Evolutionary conservation across 2,797 vertebrate species (phyloP).

Genomic region (Eutrigla gurnardus): DNA sequence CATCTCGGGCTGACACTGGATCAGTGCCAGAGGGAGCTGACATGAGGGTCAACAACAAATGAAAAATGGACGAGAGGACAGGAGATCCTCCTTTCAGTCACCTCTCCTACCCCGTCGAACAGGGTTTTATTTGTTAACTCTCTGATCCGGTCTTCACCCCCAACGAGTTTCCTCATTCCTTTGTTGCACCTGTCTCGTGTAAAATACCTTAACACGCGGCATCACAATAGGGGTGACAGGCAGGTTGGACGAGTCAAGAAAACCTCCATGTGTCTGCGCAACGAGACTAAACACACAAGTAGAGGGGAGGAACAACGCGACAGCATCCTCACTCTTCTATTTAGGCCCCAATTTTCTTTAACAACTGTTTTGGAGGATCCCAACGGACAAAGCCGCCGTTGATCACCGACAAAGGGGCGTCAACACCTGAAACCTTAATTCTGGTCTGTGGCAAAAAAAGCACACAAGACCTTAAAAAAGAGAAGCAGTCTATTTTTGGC

Average conservation of each 20-base stretch:
- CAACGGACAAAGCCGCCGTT: constrained; percentile 33
- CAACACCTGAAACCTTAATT: constrained; percentile 33
- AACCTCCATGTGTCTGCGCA: constrained; percentile 26
- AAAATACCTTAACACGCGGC: constrained; percentile 49
- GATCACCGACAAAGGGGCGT: constrained; percentile 24
- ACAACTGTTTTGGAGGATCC: constrained; percentile 46
- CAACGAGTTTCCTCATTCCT: constrained; percentile 89
- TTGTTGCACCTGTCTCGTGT: constrained; percentile 51
- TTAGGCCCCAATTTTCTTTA: constrained; percentile 28
- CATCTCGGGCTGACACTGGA: constrained; percentile 17
- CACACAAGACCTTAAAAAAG: neutral
- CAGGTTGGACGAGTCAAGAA: constrained; percentile 67
- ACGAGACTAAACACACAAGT: constrained; percentile 28
- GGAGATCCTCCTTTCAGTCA: constrained; percentile 41
- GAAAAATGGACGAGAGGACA: neutral
- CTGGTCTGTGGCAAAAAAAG: neutral
- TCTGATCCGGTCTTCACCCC: constrained; percentile 65
- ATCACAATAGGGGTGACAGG: constrained; percentile 71
- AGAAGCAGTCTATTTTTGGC: constrained; percentile 18
- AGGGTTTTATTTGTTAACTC: constrained; percentile 80
- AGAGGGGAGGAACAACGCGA: constrained; percentile 7
- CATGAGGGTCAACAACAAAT: constrained; percentile 7
- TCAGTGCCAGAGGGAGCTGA: neutral
- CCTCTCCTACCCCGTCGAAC: constrained; percentile 78
- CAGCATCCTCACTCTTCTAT: constrained; percentile 26